Evolutionary conservation across 2,797 vertebrate species (phyloP), one percentile per base, ranked within the genome.

Genomic region (Iguana delicatissima): DNA sequence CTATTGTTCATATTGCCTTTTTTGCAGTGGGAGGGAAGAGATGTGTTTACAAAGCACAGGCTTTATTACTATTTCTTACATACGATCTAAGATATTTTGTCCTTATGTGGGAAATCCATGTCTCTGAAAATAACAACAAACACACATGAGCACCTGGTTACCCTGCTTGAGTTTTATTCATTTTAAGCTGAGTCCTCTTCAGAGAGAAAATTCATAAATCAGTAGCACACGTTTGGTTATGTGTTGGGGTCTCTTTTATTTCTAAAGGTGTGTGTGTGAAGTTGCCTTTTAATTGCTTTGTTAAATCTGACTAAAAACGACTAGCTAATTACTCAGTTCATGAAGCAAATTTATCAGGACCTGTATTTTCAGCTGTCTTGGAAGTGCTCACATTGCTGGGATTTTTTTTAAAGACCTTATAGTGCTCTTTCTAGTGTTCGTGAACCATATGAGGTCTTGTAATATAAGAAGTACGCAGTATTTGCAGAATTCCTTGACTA

Each of bases 401-500:
- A 83, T 83, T 73, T 57, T 4, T 83, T 76, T 76, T 76, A 76
- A 50, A 46, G 42, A 14, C 38, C 74, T 82, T 29, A 82, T 16
- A 55, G 7, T 80, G 79, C 52, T 76, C 3, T 16, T 5, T 55
- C 55, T 29, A 84, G 32, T 62, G 46, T 76, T 83, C 13, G 59
- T 62, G 42, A 84, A 84, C 42, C 55, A 74, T 12, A 20, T 42
- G 67, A 46, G 64, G 12, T 12, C 22, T 81, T 88, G 79, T 88
- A 80, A 73, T 88, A 81, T 88, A 72, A 80, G 79, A 83, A 89
- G 80, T 69, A 9, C 10, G 32, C 32, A 89, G 32, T 88, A 88
- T 42, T 88, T 73, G 14, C n/a, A 83, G 80, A 74, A 89, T 83
- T 83, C 35, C 69, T 84, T 89, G 55, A 84, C 81, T 89, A 74